Evolutionary conservation across 1,140 invertebrate species (phyloP).

Genomic region (Trichonephila clavipes): DNA sequence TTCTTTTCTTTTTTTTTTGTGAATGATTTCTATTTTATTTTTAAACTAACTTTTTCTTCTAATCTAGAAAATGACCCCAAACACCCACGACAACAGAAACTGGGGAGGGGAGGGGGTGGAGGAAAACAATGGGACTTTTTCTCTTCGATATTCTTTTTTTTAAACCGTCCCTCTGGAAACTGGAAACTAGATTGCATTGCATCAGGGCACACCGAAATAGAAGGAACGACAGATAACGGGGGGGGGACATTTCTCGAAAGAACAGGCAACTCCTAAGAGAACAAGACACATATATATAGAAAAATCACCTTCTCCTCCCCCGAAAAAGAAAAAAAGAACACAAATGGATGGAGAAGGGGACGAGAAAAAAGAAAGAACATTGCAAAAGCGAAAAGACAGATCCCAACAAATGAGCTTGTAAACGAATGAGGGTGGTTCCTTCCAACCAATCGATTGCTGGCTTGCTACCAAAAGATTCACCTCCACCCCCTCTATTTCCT

Average conservation of each 20-base stretch:
- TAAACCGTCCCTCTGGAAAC: constrained; percentile 50
- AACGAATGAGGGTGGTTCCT: constrained; percentile 68
- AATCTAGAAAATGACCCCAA: no score
- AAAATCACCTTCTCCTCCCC: not conserved
- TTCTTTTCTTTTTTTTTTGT: no score
- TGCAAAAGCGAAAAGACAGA: constrained; percentile 60
- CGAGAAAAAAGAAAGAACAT: not conserved
- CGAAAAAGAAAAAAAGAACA: not conserved
- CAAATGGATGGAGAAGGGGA: not conserved
- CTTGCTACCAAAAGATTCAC: constrained; percentile 74
- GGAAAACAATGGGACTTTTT: not conserved
- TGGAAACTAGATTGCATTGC: constrained; percentile 75
- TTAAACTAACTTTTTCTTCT: no score
- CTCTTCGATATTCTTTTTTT: constrained; percentile 14
- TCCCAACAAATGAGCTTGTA: constrained; percentile 74
- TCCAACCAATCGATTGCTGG: constrained; percentile 69
- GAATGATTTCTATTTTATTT: no score
- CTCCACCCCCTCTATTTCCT: not conserved
- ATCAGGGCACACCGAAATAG: constrained; percentile 67
- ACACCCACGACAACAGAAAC: not conserved
- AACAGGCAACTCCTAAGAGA: constrained; percentile 54
- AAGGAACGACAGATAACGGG: constrained; percentile 58
- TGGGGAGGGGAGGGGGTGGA: no score
- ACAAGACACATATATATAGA: constrained; percentile 1
- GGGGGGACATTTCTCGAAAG: not conserved